Base-by-base conservation (phyloP, 2,888 invertebrate genomes). In the Machimus rusticus region DNA sequence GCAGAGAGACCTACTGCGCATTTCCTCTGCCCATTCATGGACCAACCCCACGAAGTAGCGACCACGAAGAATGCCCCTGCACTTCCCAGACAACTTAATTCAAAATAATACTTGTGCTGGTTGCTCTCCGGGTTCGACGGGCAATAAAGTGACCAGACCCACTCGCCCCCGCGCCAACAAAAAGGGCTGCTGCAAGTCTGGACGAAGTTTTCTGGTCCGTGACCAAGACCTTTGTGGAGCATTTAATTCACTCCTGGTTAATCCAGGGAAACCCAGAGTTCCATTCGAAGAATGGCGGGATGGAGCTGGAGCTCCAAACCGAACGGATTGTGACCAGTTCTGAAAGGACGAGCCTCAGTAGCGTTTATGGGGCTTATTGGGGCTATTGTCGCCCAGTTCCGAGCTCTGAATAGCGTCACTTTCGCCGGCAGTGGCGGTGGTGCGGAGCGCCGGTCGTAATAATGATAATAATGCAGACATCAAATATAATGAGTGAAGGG, bases 401-500 rank as follows among this genome's bases (percentile, higher is more conserved):
- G 4, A 57, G 31, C 43, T 8, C 85, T 85, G 85, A 85, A 85
- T 85, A 85, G 43, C 31, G 39, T 31, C 85, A 74, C 74, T 74
- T 85, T 85, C 46, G 34, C 46, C 85, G 12, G 66, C 9, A 19
- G 34, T 66, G 66, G 9, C 55, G 28, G n/a, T 31, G 19, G 28
- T 46, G 74, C 28, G 43, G 37, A 66, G 34, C 66, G 19, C 14
- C 31, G 66, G 55, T 28, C 55, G 43, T 46, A 46, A 81, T 57
- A 82, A 82, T 39, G 39, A 39, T 57, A 82, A 82, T 82, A 82
- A 82, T 82, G 82, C 82, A 82, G 82, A 82, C 82, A 66, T 82
- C 82, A 82, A 82, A 82, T 57, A 82, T 82, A 82, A 82, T 82
- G 82, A 82, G 51, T 82, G 66, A 66, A 66, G 12, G 23, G 55